phyloP scores from a whole-genome alignment of 2,797 vertebrate species.

The Tiaroga cobitis region DNA sequence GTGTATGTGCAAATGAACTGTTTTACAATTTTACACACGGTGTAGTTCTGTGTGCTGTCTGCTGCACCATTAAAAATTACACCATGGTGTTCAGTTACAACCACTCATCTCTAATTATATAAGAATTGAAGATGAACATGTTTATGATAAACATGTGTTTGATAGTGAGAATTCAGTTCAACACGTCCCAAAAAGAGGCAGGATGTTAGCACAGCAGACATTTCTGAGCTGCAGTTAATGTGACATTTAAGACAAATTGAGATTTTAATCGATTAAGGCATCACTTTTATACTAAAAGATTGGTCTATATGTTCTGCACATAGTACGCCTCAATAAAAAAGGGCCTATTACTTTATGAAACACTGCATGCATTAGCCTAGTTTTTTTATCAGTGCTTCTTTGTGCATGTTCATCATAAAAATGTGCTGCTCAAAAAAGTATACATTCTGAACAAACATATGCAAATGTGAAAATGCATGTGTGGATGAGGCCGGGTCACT shows the following conservation, averaged over 20 bases:
- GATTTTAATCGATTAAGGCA: background rate
- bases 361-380: background rate
- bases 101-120: constrained; percentile 16
- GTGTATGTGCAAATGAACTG: background rate
- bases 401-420: background rate
- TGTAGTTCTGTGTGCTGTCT: background rate
- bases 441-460: background rate
- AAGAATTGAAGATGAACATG: background rate
- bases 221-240: background rate
- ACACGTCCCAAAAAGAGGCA: background rate
- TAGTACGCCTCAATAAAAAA: background rate
- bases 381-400: background rate
- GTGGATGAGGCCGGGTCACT: background rate
- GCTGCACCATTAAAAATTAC: background rate
- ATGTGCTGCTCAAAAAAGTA: background rate
- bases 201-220: background rate
- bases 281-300: background rate
- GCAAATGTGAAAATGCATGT: background rate
- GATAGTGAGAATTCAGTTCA: background rate
- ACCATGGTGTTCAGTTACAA: constrained; percentile 23
- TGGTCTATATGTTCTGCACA: background rate
- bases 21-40: constrained; percentile 6
- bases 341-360: background rate
- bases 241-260: constrained; percentile 11
- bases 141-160: background rate